Base-by-base conservation (phyloP, 2,888 invertebrate species). In the Thecophora atra region DNA sequence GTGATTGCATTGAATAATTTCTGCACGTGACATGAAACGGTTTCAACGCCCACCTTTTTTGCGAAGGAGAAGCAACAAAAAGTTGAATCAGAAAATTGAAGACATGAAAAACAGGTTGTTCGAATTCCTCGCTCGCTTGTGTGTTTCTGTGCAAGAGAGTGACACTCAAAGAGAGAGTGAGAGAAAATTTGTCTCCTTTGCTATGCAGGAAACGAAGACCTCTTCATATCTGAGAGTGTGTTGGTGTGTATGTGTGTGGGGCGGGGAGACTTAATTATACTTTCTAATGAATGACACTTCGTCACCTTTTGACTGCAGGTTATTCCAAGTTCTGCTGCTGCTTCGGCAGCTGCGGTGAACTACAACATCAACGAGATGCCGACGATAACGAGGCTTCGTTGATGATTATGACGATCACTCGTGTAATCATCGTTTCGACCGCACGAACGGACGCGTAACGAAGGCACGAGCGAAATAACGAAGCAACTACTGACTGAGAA, bases 201-300 rank as follows among this genome's bases (percentile, higher is more conserved):
- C 37, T 1, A 37, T 37, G 6, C 37, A 11, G 30, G 11, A 37
- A 37, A 37, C 37, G 37, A 37, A n/a, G n/a, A n/a, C n/a, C n/a
- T n/a, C n/a, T n/a, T n/a, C n/a, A n/a, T n/a, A n/a, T n/a, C n/a
- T n/a, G n/a, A n/a, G 2, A 8, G n/a, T 70, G 26, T 30, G 17
- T 30, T 52, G n/a, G 8, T 56, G 30, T 65, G 51, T 56, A 24
- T 68, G 58, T 66, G 15, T 65, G 71, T 70, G 52, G 17, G 26
- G 15, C 51, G 30, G 63, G 37, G 15, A 21, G 52, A 19, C 8
- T 30, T 17, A 30, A 26, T 62, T 24, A 51, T 28, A 44, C n/a
- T 51, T 44, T 37, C 44, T 56, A 26, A 52, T 65, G 28, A 28
- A 52, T 65, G 51, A 19, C 42, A 47, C 24, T 47, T 64, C 21